Percentiles rank a stretch among this genome's conserved stretches.
Conservation (phyloP, 2,888 invertebrate genomes). For the Gisinianus flammeolus region DNA sequence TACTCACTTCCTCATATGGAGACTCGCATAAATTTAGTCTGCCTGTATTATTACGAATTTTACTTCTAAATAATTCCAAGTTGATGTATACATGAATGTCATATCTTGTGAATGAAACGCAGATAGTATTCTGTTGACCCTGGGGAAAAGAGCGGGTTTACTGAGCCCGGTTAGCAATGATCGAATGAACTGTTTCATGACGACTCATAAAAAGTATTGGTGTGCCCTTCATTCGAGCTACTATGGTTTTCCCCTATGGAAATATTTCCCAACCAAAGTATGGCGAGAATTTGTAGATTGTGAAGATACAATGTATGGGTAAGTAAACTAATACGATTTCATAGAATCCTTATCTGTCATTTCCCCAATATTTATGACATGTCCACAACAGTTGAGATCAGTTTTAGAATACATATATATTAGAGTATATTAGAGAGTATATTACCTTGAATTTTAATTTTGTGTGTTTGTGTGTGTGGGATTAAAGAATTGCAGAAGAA, state of each 20-base stretch:
- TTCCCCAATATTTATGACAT: neutral
- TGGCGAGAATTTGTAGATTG: constrained; percentile 72
- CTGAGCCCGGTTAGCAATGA: constrained; percentile 66
- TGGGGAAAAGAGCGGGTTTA: constrained; percentile 72
- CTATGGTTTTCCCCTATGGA: constrained; percentile 83
- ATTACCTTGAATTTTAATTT: neutral
- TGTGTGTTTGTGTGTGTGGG: neutral
- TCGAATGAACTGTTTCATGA: constrained; percentile 43
- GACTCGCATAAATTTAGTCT: neutral
- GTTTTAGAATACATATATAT: neutral
- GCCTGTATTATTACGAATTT: neutral
- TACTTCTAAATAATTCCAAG: neutral
- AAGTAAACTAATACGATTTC: constrained; percentile 61
- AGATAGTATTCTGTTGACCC: constrained; percentile 65
- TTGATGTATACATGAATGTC: neutral
- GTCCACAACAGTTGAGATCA: neutral
- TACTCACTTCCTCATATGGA: neutral
- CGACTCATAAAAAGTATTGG: constrained; percentile 49
- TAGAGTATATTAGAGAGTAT: too few species aligned
- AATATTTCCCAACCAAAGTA: constrained; percentile 74
- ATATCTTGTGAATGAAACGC: constrained; percentile 61
- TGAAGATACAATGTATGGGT: constrained; percentile 82
- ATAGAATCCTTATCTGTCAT: neutral
- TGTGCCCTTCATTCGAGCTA: constrained; percentile 51
- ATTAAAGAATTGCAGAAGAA: constrained; percentile 18